phyloP scores from a whole-genome alignment of 2,888 invertebrate genomes.

The Acheta domesticus region DNA sequence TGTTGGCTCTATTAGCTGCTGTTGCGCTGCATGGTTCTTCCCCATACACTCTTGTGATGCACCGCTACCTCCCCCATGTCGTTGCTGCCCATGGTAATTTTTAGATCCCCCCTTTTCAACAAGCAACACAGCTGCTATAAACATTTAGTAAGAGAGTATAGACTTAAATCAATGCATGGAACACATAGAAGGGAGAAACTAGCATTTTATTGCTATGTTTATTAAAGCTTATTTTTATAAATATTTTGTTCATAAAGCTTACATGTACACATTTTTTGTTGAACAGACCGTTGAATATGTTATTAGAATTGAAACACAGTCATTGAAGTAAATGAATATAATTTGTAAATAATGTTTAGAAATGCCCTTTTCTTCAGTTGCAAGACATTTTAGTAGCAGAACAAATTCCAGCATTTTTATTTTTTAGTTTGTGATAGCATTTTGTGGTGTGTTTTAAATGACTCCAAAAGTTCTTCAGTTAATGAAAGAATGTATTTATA shows the following conservation, averaged over 20 bases:
- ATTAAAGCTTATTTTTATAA: background rate
- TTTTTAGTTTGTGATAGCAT: no score
- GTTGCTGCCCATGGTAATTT: slow-evolving; percentile 29
- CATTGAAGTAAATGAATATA: no score
- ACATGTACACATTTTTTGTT: background rate
- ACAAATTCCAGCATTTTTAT: no score
- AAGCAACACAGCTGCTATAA: slow-evolving; percentile 23
- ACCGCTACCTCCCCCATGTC: slow-evolving; percentile 30
- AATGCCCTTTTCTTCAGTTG: no score
- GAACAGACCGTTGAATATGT: no score
- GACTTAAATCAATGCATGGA: background rate
- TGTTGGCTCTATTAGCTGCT: slow-evolving; percentile 34
- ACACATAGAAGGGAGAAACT: slow-evolving; percentile 11
- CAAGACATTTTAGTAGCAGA: no score
- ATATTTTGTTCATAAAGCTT: background rate
- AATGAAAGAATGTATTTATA: no score
- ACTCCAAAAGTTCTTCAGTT: no score
- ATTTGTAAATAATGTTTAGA: no score
- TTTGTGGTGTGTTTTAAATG: no score
- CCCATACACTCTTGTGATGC: slow-evolving; percentile 27
- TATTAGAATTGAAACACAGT: no score
- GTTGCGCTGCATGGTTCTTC: slow-evolving; percentile 33
- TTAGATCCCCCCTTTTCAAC: slow-evolving; percentile 4
- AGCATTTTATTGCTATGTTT: background rate
- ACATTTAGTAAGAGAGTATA: background rate